A percentile compares a stretch with the other conserved stretches of the same genome.
phyloP scores from a whole-genome alignment of 1,140 invertebrate genomes.

The Trichomalopsis sarcophagae region DNA sequence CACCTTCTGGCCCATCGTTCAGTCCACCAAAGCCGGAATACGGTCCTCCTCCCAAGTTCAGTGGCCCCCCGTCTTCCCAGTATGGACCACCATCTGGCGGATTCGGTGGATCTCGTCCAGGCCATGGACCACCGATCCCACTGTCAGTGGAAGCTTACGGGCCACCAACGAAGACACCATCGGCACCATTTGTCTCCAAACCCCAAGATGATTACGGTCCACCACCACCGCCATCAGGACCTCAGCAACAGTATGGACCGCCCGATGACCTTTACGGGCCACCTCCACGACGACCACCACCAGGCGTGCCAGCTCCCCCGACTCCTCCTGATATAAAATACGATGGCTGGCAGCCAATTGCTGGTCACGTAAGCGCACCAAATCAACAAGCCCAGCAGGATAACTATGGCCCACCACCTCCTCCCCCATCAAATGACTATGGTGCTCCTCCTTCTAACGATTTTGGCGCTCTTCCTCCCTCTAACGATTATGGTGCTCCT shows the following conservation, averaged over 20 bases:
- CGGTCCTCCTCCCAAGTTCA: conserved; percentile 64
- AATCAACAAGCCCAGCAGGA: conserved; percentile 39
- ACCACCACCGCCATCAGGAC: conserved; percentile 64
- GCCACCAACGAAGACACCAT: conserved; percentile 69
- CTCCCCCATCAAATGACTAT: conserved; percentile 18
- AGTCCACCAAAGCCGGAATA: conserved; percentile 62
- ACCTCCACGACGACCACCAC: conserved; percentile 77
- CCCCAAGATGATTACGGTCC: conserved; percentile 72
- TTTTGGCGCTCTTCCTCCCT: conserved; percentile 5
- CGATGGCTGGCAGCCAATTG: conserved; percentile 89
- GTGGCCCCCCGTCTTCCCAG: conserved; percentile 72
- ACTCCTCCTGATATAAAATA: conserved; percentile 85
- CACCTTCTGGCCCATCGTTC: conserved; percentile 72
- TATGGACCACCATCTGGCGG: conserved; percentile 58
- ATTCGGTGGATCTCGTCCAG: conserved; percentile 57
- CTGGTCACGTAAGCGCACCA: conserved; percentile 74
- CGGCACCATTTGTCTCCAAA: conserved; percentile 72
- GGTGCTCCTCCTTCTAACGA: conserved; percentile 29
- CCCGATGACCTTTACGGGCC: conserved; percentile 74
- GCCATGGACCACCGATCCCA: conserved; percentile 65
- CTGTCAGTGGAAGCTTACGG: conserved; percentile 69
- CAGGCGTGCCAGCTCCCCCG: conserved; percentile 82
- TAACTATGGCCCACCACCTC: conserved; percentile 44
- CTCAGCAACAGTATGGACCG: conserved; percentile 67
- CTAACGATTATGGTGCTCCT: conserved; percentile 8